Evolutionary conservation across 2,888 invertebrate genomes (phyloP).

Genomic region (Plebejus argus): DNA sequence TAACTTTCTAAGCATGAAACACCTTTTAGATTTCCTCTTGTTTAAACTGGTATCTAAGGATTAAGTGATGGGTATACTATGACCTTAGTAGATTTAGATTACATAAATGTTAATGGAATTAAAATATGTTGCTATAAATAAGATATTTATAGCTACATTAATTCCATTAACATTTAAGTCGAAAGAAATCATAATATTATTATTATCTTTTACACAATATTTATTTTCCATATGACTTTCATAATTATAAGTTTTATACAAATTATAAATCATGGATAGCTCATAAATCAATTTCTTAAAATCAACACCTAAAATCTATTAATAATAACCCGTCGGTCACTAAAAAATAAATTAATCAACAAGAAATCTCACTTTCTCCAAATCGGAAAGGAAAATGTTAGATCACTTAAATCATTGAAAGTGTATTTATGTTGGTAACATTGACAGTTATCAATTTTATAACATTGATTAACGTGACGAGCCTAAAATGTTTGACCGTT

Average conservation of each 20-base stretch:
- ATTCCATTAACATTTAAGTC: neutral
- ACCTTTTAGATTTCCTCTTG: neutral
- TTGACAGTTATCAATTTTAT: conserved; percentile 17
- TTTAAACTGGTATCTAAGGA: neutral
- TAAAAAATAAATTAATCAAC: conserved; percentile 26
- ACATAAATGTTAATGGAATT: no score
- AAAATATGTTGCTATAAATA: no score
- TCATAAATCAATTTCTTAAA: neutral
- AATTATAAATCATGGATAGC: neutral
- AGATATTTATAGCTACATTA: no score
- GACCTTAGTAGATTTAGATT: neutral
- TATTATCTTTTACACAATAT: neutral
- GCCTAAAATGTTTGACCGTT: conserved; percentile 8
- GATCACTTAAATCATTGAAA: conserved; percentile 27
- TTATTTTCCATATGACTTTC: neutral
- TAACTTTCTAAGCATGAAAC: conserved; percentile 59
- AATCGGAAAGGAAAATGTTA: conserved; percentile 11
- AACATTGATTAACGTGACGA: neutral
- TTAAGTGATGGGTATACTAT: neutral
- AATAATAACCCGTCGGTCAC: neutral
- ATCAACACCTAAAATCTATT: neutral
- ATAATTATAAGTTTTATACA: neutral
- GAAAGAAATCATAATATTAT: neutral
- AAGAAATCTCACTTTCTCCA: conserved; percentile 20
- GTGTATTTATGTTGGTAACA: conserved; percentile 9